These are phyloP conservation scores for Tenualosa ilisha DNA, from an alignment of 2,797 vertebrate genomes.

Conservation along the genomic window DNA sequence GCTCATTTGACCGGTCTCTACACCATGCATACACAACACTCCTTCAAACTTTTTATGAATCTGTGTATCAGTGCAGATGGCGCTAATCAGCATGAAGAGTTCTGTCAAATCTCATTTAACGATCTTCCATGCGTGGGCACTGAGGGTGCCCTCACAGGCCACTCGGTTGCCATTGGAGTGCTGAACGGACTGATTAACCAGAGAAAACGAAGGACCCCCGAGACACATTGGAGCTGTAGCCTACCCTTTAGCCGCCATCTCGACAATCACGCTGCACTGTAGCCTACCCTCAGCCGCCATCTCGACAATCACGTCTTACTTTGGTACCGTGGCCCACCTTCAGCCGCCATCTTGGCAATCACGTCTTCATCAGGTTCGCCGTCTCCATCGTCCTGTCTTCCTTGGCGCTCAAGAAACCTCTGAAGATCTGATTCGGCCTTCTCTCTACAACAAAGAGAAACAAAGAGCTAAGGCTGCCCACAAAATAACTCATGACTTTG, in stretches of 20 bases:
- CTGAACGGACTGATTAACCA: not conserved
- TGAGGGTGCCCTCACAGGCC: not conserved
- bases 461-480: not conserved
- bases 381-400: conserved; percentile 46
- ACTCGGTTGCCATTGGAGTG: not conserved
- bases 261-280: conserved; percentile 64
- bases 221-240: not conserved
- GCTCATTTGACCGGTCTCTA: not conserved
- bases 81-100: conserved; percentile 1
- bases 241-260: conserved; percentile 74
- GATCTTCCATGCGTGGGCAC: not conserved
- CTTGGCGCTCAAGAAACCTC: conserved; percentile 74
- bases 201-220: not conserved
- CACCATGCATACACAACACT: not conserved
- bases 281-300: conserved; percentile 65
- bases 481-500: not conserved
- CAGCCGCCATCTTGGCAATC: conserved; percentile 74
- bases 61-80: not conserved
- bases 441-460: conserved; percentile 67
- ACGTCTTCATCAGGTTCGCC: conserved; percentile 64
- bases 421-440: conserved; percentile 79
- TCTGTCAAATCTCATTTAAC: not conserved
- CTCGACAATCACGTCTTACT: conserved; percentile 66
- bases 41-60: not conserved
- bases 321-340: conserved; percentile 65